A percentile compares a stretch with the other conserved stretches of the same genome.
phyloP scores from a whole-genome alignment of 92 coral and sea anemone genomes.

The Parazoanthus darwini region DNA sequence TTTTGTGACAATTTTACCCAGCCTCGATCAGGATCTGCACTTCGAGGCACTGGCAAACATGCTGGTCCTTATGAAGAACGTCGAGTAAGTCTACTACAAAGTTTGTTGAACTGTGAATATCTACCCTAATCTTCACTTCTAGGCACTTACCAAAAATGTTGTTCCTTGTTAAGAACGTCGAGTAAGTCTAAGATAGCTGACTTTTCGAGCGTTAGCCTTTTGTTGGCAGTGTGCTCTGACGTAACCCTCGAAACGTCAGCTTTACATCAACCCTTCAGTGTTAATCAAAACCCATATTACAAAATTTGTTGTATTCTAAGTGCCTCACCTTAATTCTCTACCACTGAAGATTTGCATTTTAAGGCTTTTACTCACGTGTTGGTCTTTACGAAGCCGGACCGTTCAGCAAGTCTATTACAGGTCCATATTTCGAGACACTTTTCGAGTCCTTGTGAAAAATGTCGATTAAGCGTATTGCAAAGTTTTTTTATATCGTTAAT shows the following conservation, averaged over 20 bases:
- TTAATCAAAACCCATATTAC: neutral
- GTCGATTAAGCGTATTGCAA: neutral
- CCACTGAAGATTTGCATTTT: constrained; percentile 67
- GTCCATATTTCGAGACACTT: no score
- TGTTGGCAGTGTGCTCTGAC: no score
- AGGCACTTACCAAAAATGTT: constrained; percentile 88
- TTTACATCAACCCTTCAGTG: no score
- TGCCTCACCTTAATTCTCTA: constrained; percentile 73
- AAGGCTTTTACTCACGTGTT: constrained; percentile 90
- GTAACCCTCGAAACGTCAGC: no score
- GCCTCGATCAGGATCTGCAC: constrained; percentile 77
- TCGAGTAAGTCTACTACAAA: constrained; percentile 59
- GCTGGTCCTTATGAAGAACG: constrained; percentile 89
- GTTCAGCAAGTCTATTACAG: constrained; percentile 57
- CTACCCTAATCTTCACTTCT: constrained; percentile 84
- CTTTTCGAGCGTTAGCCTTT: no score
- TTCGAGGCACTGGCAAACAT: constrained; percentile 93
- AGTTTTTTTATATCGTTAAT: neutral
- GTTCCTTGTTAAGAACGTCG: constrained; percentile 85
- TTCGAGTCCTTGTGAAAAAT: neutral
- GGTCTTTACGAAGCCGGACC: constrained; percentile 75
- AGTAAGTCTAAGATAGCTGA: neutral
- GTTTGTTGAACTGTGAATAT: constrained; percentile 44
- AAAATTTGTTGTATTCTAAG: constrained; percentile 19
- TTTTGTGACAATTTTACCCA: constrained; percentile 82